These are phyloP conservation scores for Nysson spinosus DNA, from an alignment of 2,888 invertebrate genomes.

Conservation along the genomic window DNA sequence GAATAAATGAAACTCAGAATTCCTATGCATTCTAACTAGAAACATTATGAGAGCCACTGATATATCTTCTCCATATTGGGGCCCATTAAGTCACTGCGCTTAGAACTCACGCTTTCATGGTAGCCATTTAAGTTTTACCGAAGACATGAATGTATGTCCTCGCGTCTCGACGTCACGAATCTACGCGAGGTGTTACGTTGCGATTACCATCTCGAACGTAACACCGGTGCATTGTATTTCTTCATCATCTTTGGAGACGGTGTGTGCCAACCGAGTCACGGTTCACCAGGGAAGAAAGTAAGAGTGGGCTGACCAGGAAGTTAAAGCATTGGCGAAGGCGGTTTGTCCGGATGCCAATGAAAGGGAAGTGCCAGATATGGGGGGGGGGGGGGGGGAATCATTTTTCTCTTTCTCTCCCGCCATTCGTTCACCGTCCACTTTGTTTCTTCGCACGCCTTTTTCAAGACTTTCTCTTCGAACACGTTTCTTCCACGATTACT, in stretches of 20 bases:
- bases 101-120: no score
- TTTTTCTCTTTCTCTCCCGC: conserved; percentile 24
- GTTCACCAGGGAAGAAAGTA: conserved; percentile 65
- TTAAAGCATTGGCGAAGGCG: conserved; percentile 60
- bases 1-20: no score
- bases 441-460: neutral
- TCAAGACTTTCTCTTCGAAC: neutral
- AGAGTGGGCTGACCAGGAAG: conserved; percentile 70
- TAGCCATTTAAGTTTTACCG: no score
- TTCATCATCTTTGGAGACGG: neutral
- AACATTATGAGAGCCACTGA: no score
- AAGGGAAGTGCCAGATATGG: conserved; percentile 70
- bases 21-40: no score
- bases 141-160: no score
- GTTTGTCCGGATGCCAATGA: conserved; percentile 72
- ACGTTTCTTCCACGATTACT: no score
- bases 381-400: conserved; percentile 12
- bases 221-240: conserved; percentile 4
- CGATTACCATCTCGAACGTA: neutral
- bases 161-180: no score
- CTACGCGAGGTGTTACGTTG: neutral
- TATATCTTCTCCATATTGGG: no score
- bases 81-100: no score
- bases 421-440: neutral
- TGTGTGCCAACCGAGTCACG: conserved; percentile 33